Conservation (phyloP, 2,113 vertebrate genomes). For the Cephalopholis sonnerati region DNA sequence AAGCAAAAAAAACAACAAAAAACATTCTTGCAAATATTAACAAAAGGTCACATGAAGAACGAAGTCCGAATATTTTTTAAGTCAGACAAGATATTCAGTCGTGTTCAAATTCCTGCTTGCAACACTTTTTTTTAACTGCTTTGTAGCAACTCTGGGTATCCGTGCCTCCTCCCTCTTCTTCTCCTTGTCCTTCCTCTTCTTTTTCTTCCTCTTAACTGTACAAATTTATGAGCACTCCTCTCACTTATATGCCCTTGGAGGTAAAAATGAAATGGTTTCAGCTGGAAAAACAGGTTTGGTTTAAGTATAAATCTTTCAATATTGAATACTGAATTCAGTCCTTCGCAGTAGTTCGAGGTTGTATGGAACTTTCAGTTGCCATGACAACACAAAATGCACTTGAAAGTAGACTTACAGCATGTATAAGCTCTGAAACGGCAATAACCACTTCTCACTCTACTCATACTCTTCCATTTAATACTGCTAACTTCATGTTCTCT, state of each 20-base stretch:
- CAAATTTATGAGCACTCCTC: not conserved
- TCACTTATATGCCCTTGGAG: slow-evolving; percentile 11
- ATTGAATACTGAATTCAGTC: slow-evolving; percentile 16
- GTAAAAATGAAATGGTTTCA: slow-evolving; percentile 26
- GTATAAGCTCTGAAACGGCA: not conserved
- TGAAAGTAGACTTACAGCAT: slow-evolving; percentile 8
- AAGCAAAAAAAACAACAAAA: not conserved
- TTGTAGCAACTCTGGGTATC: slow-evolving; percentile 18
- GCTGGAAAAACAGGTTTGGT: slow-evolving; percentile 9
- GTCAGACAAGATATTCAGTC: slow-evolving; percentile 2
- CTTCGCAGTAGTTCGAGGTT: slow-evolving; percentile 4
- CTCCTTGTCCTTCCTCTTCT: not conserved
- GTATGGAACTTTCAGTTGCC: slow-evolving; percentile 38
- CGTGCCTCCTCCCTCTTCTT: not conserved
- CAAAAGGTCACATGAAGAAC: slow-evolving; percentile 10
- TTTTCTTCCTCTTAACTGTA: slow-evolving; percentile 2
- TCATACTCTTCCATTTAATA: not conserved
- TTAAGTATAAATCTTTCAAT: slow-evolving; percentile 11
- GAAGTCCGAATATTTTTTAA: slow-evolving; percentile 26
- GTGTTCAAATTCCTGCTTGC: slow-evolving; percentile 3
- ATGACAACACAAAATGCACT: slow-evolving; percentile 32
- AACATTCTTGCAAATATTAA: slow-evolving; percentile 42
- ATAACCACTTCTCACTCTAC: not conserved
- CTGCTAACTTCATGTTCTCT: slow-evolving; percentile 1
- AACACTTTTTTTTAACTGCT: slow-evolving; percentile 9